Base-by-base conservation (phyloP, 2,888 invertebrate species). In the Ochropleura plecta region DNA sequence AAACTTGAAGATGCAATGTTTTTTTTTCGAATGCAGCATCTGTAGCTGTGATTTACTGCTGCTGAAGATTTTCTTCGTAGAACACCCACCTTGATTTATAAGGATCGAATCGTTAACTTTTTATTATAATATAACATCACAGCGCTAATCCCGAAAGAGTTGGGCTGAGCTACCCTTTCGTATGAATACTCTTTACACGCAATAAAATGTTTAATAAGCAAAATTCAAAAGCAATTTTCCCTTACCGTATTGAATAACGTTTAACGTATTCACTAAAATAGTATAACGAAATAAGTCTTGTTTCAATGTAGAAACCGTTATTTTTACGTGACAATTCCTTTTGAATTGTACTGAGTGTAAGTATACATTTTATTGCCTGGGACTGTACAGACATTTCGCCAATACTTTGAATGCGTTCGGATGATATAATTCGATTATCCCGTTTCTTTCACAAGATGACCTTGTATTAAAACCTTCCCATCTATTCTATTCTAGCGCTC, bases 401-500 rank as follows among this genome's bases (percentile, higher is more conserved):
- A 49, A 6, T 16, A 18, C 18, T 49, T 49, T 16, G 49, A 16
- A 18, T 49, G 16, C 49, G 18, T 51, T 51, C 18, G 3, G 7
- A 18, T 51, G 6, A 7, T 18, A 8, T 18, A 51, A 7, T 18
- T 18, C 18, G 0, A 57, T 4, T 57, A 14, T 57, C 8, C 30
- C 14, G 14, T 30, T 57, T 30, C 57, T 8, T 57, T 20, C 20
- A 55, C n/a, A 55, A 55, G 10, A 2, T 20, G 12, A 55, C 53
- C n/a, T 5, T 10, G 20, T 5, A 20, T 16, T 9, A 60, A 44
- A 60, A n/a, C 4, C 5, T 60, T 42, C 0, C 5, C 7, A 44
- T 6, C 0, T 59, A n/a, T 57, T 55, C 40, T 7, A 30, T 30
- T 42, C 71, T 65, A n/a, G 66, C 83, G 48, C 92, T 72, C 88